phyloP scores from a whole-genome alignment of 2,888 invertebrate genomes.

The Cetonia aurata region DNA sequence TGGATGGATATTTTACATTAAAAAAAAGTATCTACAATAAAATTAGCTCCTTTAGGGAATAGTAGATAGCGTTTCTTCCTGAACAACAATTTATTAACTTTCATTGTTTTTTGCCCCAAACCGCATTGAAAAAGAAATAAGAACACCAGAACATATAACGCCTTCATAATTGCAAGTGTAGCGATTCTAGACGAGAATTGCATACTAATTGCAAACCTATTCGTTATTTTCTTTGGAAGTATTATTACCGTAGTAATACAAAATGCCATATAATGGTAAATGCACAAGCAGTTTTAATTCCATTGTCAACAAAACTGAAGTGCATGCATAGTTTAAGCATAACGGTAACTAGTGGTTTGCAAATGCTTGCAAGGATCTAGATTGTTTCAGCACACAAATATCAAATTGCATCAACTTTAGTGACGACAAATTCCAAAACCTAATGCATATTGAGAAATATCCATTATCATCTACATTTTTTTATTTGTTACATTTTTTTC shows the following conservation, averaged over 20 bases:
- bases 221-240: neutral
- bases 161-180: neutral
- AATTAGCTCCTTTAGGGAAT: constrained; percentile 46
- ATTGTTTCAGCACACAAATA: too few species aligned
- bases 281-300: too few species aligned
- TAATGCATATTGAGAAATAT: too few species aligned
- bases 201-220: neutral
- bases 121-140: neutral
- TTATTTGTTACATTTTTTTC: too few species aligned
- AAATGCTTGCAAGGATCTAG: too few species aligned
- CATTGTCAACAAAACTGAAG: too few species aligned
- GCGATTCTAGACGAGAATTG: neutral
- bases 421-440: neutral
- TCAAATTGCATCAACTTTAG: neutral
- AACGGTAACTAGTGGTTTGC: too few species aligned
- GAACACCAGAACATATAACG: neutral
- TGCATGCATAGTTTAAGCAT: too few species aligned
- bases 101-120: neutral
- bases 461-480: too few species aligned
- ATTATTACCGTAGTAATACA: neutral
- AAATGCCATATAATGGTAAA: neutral
- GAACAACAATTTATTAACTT: constrained; percentile 55
- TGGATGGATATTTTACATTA: neutral
- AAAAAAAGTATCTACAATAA: constrained; percentile 41
- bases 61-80: constrained; percentile 58